These are phyloP conservation scores for Ceratitis capitata DNA, from an alignment of 1,140 invertebrate species.

Conservation along the genomic window DNA sequence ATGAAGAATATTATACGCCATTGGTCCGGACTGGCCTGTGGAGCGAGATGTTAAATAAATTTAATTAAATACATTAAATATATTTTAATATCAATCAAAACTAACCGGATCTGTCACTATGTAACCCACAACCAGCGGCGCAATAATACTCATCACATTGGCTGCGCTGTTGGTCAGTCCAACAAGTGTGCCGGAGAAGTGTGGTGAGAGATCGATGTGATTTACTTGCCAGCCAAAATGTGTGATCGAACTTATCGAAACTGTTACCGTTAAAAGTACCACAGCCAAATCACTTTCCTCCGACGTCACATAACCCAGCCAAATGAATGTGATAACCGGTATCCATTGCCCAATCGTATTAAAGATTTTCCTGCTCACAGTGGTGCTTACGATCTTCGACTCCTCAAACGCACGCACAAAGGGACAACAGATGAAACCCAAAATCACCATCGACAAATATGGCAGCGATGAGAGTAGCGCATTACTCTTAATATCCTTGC, in stretches of 20 bases:
- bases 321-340: constrained; percentile 72
- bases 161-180: constrained; percentile 79
- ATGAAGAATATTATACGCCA: constrained; percentile 84
- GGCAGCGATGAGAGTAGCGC: constrained; percentile 82
- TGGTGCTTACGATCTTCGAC: constrained; percentile 68
- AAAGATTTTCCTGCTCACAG: constrained; percentile 72
- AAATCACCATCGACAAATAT: constrained; percentile 78
- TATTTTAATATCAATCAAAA: neutral
- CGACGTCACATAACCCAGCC: constrained; percentile 70
- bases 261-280: constrained; percentile 73
- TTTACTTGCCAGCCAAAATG: constrained; percentile 77
- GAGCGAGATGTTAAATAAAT: neutral
- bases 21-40: constrained; percentile 68
- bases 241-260: constrained; percentile 80
- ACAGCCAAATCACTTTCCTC: constrained; percentile 69
- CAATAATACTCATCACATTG: constrained; percentile 76
- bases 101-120: constrained; percentile 73
- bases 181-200: constrained; percentile 76
- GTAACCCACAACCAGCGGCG: constrained; percentile 72
- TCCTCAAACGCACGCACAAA: constrained; percentile 72
- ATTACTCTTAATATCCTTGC: constrained; percentile 79
- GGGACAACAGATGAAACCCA: constrained; percentile 74
- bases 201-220: constrained; percentile 80
- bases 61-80: constrained; percentile 50
- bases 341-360: constrained; percentile 73